Conservation (phyloP, 1,140 invertebrate genomes). For the Tribolium madens region DNA sequence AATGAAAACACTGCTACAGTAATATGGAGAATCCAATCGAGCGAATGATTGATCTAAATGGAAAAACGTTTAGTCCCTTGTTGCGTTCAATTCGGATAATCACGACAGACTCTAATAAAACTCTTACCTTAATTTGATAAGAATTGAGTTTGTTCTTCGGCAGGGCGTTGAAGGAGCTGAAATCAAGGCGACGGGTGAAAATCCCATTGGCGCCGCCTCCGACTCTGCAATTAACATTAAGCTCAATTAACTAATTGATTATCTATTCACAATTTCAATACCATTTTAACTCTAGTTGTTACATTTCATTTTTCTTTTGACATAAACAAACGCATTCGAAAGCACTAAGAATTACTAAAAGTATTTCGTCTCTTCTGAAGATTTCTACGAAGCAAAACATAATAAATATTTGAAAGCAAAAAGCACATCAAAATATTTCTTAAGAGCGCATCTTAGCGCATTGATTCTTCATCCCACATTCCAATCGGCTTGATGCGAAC, state of each 20-base stretch:
- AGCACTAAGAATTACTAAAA: background rate
- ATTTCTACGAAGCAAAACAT: background rate
- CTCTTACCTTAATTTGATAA: slow-evolving; percentile 96
- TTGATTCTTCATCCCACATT: background rate
- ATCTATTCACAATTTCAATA: background rate
- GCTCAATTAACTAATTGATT: slow-evolving; percentile 29
- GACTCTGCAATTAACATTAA: slow-evolving; percentile 73
- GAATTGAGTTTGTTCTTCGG: slow-evolving; percentile 97
- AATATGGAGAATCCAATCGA: background rate
- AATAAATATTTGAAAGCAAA: background rate
- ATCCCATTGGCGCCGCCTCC: slow-evolving; percentile 90
- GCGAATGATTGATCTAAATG: slow-evolving; percentile 11
- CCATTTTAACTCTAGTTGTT: background rate
- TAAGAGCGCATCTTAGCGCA: background rate
- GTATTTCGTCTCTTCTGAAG: background rate
- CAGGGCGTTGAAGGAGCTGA: slow-evolving; percentile 94
- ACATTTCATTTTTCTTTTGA: background rate
- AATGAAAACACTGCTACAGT: background rate
- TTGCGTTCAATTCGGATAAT: slow-evolving; percentile 8
- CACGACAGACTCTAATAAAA: slow-evolving; percentile 8
- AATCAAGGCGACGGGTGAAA: slow-evolving; percentile 90
- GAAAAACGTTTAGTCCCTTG: slow-evolving; percentile 19
- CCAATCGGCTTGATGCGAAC: slow-evolving; percentile 21
- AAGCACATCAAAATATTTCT: background rate
- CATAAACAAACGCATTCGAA: background rate